Base-by-base conservation (phyloP, 1,140 invertebrate species). In the Bombus confusus region DNA sequence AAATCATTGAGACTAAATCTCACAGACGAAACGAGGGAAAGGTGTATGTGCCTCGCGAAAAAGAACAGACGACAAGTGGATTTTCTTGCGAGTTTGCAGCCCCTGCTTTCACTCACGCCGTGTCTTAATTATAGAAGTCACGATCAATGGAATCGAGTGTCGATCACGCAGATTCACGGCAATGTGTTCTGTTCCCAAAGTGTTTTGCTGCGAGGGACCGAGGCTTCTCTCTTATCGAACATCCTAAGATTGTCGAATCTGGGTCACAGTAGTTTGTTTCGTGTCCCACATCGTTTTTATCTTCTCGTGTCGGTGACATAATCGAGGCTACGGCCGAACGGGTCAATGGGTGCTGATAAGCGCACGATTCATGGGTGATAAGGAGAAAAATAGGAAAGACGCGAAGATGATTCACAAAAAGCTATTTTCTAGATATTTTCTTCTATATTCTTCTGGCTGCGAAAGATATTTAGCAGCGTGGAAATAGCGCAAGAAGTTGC, bases 261-360 rank as follows among this genome's bases (percentile, higher is more conserved):
- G 76, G 87, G 87, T 88, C 86, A 88, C 86, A 75, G 86, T 75
- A 69, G 68, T 88, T 75, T 75, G 75, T 87, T 86, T 73, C 79
- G 86, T 37, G 87, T 80, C 78, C 86, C 80, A 87, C 52, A 83
- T 88, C 72, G 86, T 62, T 83, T 88, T 87, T 87, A 88, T 88
- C 87, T 41, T 59, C 75, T 52, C 66, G 66, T 34, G 66, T 37
- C 66, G 66, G 18, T 80, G 78, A 80, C 78, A 80, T 80, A 80
- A 80, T 69, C 78, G 80, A 57, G 47, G 62, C 47, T 52, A 52
- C 18, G 18, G 5, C 86, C 34, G 72, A 78, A 64, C 83, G 87
- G 87, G 82, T 87, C 75, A 87, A 39, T 66, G 43, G 47, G 34
- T 28, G 12, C 25, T n/a, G 80, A 81, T 81, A 81, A 80, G 41